phyloP scores from a whole-genome alignment of 1,140 invertebrate species.

The Bombus soroeensis region DNA sequence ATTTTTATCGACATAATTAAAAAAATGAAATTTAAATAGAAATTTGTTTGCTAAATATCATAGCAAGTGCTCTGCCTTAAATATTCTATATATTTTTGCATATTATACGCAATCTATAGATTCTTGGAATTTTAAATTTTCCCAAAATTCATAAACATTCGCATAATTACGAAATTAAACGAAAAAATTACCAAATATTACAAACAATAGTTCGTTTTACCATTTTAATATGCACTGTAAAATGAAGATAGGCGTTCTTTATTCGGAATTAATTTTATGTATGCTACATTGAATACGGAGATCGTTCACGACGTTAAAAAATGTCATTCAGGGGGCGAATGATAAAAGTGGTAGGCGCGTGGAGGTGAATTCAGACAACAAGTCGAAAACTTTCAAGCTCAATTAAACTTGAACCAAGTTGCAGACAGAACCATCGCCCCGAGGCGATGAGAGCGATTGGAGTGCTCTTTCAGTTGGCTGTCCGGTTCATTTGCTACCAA shows the following conservation, averaged over 20 bases:
- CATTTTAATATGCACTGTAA: background rate
- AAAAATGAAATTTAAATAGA: no score
- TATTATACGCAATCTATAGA: no score
- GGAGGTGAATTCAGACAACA: background rate
- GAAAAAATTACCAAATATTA: no score
- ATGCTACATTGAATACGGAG: background rate
- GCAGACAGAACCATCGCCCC: background rate
- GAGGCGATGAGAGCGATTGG: background rate
- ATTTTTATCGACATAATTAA: no score
- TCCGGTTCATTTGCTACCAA: background rate
- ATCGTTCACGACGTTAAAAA: background rate
- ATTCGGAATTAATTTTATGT: background rate
- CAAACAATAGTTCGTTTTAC: no score
- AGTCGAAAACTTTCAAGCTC: conserved; percentile 1
- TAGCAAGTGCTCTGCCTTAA: no score
- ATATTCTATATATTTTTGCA: no score
- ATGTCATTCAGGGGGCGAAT: background rate
- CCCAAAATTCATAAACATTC: no score
- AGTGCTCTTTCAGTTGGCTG: background rate
- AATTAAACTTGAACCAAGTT: conserved; percentile 1
- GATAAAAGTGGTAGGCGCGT: background rate
- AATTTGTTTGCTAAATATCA: no score
- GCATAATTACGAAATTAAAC: no score
- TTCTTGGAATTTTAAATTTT: no score
- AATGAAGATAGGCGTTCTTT: rapidly evolving